A percentile compares a stretch with the other conserved stretches of the same genome.
These are phyloP conservation scores for Botia kubotai DNA, from an alignment of 2,797 vertebrate species.

Conservation along the genomic window DNA sequence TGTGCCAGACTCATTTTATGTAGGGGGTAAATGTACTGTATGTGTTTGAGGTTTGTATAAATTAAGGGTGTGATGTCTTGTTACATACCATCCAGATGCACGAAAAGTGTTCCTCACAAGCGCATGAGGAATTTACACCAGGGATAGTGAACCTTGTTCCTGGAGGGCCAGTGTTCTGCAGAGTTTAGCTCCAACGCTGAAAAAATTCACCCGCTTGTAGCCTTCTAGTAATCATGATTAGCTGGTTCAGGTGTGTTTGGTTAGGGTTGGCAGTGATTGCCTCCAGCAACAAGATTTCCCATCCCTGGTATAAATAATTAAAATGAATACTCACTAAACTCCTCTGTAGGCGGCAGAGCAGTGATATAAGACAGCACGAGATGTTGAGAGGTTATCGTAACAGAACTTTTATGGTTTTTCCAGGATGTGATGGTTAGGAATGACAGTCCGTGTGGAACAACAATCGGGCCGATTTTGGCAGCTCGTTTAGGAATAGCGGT, in stretches of 20 bases:
- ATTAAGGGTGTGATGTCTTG: neutral
- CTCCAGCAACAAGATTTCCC: too few relatives aligned
- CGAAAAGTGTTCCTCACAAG: slow-evolving; percentile 9
- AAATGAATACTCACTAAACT: neutral
- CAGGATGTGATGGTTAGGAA: slow-evolving; percentile 98
- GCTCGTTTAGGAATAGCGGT: slow-evolving; percentile 90
- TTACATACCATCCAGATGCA: neutral
- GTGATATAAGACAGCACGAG: neutral
- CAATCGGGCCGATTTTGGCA: slow-evolving; percentile 94
- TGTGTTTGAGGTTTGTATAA: neutral
- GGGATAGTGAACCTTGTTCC: too few relatives aligned
- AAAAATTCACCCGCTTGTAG: too few relatives aligned
- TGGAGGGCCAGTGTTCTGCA: too few relatives aligned
- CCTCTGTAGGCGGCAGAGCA: neutral
- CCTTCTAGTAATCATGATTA: too few relatives aligned
- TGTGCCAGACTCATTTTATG: too few relatives aligned
- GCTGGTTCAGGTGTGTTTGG: too few relatives aligned
- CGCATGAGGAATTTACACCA: slow-evolving; percentile 6
- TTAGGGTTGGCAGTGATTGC: too few relatives aligned
- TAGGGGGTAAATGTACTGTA: neutral
- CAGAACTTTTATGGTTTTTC: neutral
- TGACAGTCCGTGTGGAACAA: slow-evolving; percentile 90
- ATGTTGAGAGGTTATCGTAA: neutral
- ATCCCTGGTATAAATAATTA: neutral
- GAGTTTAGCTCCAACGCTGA: too few relatives aligned